These are phyloP conservation scores for Fulmarus glacialis DNA, from an alignment of 2,113 vertebrate species.

Conservation along the genomic window DNA sequence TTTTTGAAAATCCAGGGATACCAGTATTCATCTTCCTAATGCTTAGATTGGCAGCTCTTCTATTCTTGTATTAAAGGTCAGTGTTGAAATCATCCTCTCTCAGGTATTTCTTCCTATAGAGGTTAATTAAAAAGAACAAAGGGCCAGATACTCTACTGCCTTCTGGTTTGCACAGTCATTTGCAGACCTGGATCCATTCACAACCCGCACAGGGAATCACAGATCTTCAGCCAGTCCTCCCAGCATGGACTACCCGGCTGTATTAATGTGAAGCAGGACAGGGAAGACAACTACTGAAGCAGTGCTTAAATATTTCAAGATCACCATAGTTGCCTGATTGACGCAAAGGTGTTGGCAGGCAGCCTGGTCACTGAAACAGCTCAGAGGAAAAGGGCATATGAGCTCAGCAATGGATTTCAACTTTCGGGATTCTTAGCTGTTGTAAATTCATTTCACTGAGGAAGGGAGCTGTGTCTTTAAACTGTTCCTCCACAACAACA, in stretches of 20 bases:
- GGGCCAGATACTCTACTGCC: neutral
- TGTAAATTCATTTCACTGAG: neutral
- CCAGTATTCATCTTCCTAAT: neutral
- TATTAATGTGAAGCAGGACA: neutral
- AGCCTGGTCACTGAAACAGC: neutral
- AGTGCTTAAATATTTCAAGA: neutral
- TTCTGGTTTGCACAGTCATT: neutral
- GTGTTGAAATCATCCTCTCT: neutral
- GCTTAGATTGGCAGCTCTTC: neutral
- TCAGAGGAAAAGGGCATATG: neutral
- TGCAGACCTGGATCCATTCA: neutral
- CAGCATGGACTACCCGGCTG: neutral
- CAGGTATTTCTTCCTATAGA: neutral
- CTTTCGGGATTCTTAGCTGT: neutral
- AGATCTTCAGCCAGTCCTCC: neutral
- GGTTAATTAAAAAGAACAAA: conserved; percentile 12
- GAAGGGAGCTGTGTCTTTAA: neutral
- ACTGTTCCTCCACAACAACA: neutral
- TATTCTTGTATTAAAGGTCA: neutral
- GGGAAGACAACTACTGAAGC: neutral
- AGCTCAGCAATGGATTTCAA: neutral
- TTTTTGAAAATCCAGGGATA: neutral
- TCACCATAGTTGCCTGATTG: neutral
- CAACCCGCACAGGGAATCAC: neutral
- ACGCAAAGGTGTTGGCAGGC: neutral